These are phyloP conservation scores for Dendrocopos noguchii DNA, from an alignment of 2,113 vertebrate genomes.

Conservation along the genomic window DNA sequence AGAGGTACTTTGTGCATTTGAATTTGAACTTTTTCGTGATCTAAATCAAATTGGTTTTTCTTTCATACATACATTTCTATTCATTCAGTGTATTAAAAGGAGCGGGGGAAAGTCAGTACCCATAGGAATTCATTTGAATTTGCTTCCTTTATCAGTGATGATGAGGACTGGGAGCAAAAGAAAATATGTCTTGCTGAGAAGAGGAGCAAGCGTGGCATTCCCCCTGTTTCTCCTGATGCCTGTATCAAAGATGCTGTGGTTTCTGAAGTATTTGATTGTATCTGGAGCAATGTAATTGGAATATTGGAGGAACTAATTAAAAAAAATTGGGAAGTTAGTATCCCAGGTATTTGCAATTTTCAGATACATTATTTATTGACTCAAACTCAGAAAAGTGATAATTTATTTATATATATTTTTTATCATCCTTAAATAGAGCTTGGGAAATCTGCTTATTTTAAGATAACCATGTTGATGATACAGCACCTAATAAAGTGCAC, in stretches of 20 bases:
- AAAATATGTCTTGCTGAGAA: constrained; percentile 32
- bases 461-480: background rate
- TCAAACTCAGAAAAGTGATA: background rate
- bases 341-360: constrained; percentile 71
- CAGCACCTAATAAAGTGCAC: background rate
- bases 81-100: background rate
- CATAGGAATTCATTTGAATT: constrained; percentile 18
- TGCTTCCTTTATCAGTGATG: constrained; percentile 74
- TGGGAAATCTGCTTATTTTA: background rate
- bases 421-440: background rate
- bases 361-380: background rate
- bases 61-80: background rate
- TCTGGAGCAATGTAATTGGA: constrained; percentile 77
- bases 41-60: background rate
- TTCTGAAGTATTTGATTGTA: constrained; percentile 82
- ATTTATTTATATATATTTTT: background rate
- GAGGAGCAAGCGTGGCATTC: constrained; percentile 73
- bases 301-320: constrained; percentile 76
- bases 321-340: constrained; percentile 75
- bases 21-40: background rate
- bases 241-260: constrained; percentile 81
- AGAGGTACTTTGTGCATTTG: background rate
- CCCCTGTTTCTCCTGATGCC: constrained; percentile 82
- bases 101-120: background rate
- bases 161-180: constrained; percentile 72